These are phyloP conservation scores for Sebastiscus tertius DNA, from an alignment of 2,797 vertebrate species.

Conservation along the genomic window DNA sequence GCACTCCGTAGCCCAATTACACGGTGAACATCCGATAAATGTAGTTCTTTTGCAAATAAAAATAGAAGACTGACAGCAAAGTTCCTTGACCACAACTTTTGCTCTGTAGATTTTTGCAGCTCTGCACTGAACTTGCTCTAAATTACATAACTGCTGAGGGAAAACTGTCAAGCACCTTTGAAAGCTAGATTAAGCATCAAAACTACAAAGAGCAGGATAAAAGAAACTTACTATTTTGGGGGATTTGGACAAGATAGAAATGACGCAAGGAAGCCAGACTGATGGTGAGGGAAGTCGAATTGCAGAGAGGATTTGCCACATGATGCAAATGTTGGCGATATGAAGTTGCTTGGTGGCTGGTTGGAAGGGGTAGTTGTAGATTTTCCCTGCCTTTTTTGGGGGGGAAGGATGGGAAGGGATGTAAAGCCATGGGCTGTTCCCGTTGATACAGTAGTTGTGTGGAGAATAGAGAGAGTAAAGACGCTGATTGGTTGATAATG, in stretches of 20 bases:
- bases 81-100: conserved; percentile 50
- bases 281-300: conserved; percentile 99
- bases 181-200: conserved; percentile 89
- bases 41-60: conserved; percentile 21
- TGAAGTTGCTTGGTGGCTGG: conserved; percentile 97
- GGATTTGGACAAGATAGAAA: conserved; percentile 99
- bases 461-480: conserved; percentile 94
- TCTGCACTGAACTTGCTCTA: conserved; percentile 50
- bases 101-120: conserved; percentile 54
- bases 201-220: conserved; percentile 99
- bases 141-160: conserved; percentile 61
- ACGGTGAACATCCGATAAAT: conserved; percentile 22
- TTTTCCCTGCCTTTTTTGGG: conserved; percentile 92
- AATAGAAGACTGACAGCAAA: conserved; percentile 34
- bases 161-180: conserved; percentile 87
- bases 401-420: conserved; percentile 83
- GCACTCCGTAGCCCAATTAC: conserved; percentile 21
- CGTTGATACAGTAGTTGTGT: conserved; percentile 92
- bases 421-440: conserved; percentile 97
- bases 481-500: conserved; percentile 96
- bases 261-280: conserved; percentile 98
- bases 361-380: conserved; percentile 95
- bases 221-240: conserved; percentile 97
- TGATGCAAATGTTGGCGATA: conserved; percentile 94
- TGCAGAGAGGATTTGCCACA: conserved; percentile 99